Evolutionary conservation across 2,113 vertebrate genomes (phyloP).

Genomic region (Dolichallabes microphthalmus): DNA sequence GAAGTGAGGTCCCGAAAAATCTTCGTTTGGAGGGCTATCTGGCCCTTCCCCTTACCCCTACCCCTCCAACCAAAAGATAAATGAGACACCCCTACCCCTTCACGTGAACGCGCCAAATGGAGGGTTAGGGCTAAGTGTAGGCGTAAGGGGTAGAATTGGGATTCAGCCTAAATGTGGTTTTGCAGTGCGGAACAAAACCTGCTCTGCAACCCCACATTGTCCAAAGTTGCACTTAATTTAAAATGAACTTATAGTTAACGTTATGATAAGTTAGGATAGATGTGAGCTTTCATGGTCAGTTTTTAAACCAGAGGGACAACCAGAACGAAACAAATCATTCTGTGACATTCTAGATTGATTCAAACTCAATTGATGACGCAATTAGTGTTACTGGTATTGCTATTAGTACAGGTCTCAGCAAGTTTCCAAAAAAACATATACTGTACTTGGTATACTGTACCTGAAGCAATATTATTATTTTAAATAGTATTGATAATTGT

Average conservation of each 20-base stretch:
- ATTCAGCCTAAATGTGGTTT: no score
- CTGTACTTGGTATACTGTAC: background rate
- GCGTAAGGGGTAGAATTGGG: no score
- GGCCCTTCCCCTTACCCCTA: no score
- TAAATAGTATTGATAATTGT: background rate
- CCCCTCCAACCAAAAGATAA: no score
- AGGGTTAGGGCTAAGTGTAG: no score
- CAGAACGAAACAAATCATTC: background rate
- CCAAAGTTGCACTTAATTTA: background rate
- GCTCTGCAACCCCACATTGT: background rate
- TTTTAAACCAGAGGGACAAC: background rate
- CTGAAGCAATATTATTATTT: background rate
- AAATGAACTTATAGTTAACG: background rate
- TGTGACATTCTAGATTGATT: background rate
- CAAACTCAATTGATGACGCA: background rate
- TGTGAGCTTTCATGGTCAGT: background rate
- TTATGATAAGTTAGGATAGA: background rate
- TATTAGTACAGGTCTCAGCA: background rate
- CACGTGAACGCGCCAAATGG: no score
- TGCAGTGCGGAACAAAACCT: background rate
- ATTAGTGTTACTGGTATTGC: background rate
- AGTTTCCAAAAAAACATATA: background rate
- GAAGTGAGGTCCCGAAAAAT: no score
- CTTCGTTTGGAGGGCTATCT: no score
- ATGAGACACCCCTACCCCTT: no score